Percentiles rank a stretch among this genome's conserved stretches.
These are phyloP conservation scores for Leptobrachium ailaonicum DNA, from an alignment of 2,113 vertebrate genomes.

Conservation along the genomic window DNA sequence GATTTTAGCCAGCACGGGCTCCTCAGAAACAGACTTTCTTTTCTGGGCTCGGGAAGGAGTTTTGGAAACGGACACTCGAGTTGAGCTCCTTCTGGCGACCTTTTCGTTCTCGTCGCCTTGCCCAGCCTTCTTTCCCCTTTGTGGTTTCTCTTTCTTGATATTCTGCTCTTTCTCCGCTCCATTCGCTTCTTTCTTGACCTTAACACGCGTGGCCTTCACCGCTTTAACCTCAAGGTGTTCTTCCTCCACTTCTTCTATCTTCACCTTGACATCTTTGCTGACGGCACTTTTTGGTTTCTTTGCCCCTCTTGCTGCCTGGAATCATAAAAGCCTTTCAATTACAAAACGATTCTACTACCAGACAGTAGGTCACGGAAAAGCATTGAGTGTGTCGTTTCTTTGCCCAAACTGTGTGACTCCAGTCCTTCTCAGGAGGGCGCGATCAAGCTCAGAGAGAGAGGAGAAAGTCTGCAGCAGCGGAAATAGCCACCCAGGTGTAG, in stretches of 20 bases:
- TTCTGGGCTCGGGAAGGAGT: not conserved
- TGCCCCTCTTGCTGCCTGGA: slow-evolving; percentile 2
- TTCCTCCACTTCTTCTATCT: not conserved
- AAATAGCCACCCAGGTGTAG: no score
- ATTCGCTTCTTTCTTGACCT: not conserved
- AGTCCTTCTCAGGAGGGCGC: no score
- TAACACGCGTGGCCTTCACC: not conserved
- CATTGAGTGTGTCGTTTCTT: no score
- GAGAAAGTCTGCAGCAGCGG: no score
- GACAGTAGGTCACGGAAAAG: no score
- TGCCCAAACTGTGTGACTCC: no score
- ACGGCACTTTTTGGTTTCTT: slow-evolving; percentile 20
- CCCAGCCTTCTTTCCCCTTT: slow-evolving; percentile 1
- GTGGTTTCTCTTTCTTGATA: not conserved
- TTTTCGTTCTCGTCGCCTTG: not conserved
- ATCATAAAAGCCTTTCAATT: not conserved
- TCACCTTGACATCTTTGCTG: not conserved
- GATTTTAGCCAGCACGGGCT: not conserved
- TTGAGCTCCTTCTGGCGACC: not conserved
- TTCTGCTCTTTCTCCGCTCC: not conserved
- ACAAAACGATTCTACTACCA: no score
- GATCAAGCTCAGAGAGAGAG: no score
- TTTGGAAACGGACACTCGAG: not conserved
- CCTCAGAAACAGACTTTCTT: not conserved
- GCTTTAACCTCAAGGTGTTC: not conserved